Evolutionary conservation across 2,797 vertebrate species (phyloP).

Genomic region (Merluccius polli): DNA sequence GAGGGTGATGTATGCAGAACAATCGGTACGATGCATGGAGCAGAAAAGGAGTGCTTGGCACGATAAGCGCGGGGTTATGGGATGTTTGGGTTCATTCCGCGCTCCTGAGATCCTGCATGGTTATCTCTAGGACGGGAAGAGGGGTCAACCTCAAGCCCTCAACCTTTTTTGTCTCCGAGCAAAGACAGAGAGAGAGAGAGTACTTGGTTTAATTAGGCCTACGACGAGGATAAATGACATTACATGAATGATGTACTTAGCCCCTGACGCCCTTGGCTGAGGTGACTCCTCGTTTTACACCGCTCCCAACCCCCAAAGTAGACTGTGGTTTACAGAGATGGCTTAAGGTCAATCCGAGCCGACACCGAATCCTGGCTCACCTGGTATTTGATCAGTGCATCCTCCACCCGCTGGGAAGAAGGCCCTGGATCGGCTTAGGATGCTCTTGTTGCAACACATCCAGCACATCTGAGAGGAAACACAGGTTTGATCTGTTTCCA

Average conservation of each 20-base stretch:
- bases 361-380: constrained; percentile 33
- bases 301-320: constrained; percentile 40
- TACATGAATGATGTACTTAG: constrained; percentile 56
- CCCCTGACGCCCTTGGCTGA: constrained; percentile 52
- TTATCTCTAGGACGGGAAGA: constrained; percentile 24
- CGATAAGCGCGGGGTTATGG: background rate
- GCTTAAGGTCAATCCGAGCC: constrained; percentile 41
- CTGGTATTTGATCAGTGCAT: constrained; percentile 35
- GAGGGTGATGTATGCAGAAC: background rate
- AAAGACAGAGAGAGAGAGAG: constrained; percentile 23
- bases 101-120: constrained; percentile 20
- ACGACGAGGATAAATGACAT: constrained; percentile 58
- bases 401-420: constrained; percentile 15
- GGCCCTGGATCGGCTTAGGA: background rate
- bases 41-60: background rate
- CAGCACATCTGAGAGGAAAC: too few relatives aligned
- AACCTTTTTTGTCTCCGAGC: constrained; percentile 41
- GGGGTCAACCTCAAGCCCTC: constrained; percentile 25
- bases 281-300: constrained; percentile 60
- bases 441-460: constrained; percentile 11
- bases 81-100: background rate
- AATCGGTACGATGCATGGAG: background rate
- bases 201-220: constrained; percentile 53
- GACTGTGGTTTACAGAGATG: constrained; percentile 43
- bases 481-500: too few relatives aligned